Evolutionary conservation across 2,888 invertebrate species (phyloP), one percentile per base, ranked within the genome.

Genomic region (Diaprepes abbreviatus): DNA sequence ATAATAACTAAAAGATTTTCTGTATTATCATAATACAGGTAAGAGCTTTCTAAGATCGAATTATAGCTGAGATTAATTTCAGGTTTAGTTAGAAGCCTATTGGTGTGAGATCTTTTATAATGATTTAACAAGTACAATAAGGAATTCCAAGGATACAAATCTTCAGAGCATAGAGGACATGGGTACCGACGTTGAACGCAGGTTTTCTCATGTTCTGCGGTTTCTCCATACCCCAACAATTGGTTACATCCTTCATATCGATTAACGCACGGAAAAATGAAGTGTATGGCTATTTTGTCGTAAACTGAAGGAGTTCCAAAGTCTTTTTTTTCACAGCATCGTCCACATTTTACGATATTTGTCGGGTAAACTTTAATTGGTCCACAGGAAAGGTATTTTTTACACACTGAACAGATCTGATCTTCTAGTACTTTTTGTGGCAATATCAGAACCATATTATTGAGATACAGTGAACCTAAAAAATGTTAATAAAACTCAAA

Each of bases 251-350:
- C 45, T 17, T 45, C 45, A 7, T 16, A 48, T n/a, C 48, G 19
- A 24, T 48, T 48, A 2, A 48, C 12, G n/a, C 48, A 48, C 1
- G 48, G 48, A 16, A 48, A 48, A 12, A 48, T 12, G 4, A 48
- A 12, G 24, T 21, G 3, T 48, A 24, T n/a, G 1, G 24, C 48
- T n/a, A 48, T 12, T 48, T 12, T 48, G n/a, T 21, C n/a, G 16
- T 48, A 48, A 9, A 1, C n/a, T 5, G 48, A 48, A n/a, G 2
- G n/a, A 2, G 24, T 24, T n/a, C 48, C 48, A 2, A 4, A 1
- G n/a, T 48, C 36, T 12, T 4, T 21, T 48, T 48, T 12, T 2
- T 21, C n/a, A 7, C 19, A n/a, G 5, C 48, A 48, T 24, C 48
- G 7, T 12, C 48, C 48, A 24, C 48, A 48, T 24, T 5, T 19